These are phyloP conservation scores for Caenorhabditis sulstoni DNA, from an alignment of 2,888 invertebrate genomes.

Conservation along the genomic window DNA sequence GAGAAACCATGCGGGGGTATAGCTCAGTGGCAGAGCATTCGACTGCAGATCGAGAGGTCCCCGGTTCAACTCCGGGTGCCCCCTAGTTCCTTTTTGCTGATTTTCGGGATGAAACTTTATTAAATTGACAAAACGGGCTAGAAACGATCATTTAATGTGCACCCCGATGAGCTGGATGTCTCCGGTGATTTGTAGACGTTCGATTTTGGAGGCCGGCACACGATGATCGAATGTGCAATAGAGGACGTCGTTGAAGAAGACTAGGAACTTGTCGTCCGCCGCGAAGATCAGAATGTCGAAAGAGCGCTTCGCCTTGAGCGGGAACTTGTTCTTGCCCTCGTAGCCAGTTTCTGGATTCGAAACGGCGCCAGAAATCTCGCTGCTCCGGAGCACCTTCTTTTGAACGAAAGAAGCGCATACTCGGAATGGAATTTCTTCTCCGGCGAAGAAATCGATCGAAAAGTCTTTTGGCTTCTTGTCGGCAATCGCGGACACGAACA, in stretches of 20 bases:
- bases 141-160: slow-evolving; percentile 72
- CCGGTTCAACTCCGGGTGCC: slow-evolving; percentile 78
- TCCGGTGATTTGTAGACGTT: slow-evolving; percentile 75
- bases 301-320: slow-evolving; percentile 72
- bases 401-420: slow-evolving; percentile 68
- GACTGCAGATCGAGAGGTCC: slow-evolving; percentile 80
- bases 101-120: not conserved
- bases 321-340: slow-evolving; percentile 63
- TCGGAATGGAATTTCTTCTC: slow-evolving; percentile 75
- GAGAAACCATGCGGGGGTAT: slow-evolving; percentile 65
- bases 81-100: slow-evolving; percentile 61
- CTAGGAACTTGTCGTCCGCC: slow-evolving; percentile 73
- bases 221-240: slow-evolving; percentile 76
- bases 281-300: slow-evolving; percentile 78
- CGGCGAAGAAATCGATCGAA: slow-evolving; percentile 75
- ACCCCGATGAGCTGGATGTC: slow-evolving; percentile 79
- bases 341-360: slow-evolving; percentile 54
- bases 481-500: slow-evolving; percentile 64
- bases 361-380: slow-evolving; percentile 39
- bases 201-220: slow-evolving; percentile 69
- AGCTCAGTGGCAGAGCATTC: slow-evolving; percentile 80
- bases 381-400: slow-evolving; percentile 40
- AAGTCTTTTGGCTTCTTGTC: slow-evolving; percentile 75
- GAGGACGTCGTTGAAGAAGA: slow-evolving; percentile 72
- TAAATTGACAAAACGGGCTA: not conserved